Percentiles rank a stretch among this genome's conserved stretches.
Evolutionary conservation across 64 coral and sea anemone species (phyloP).

Genomic region (Platygyra sinensis): DNA sequence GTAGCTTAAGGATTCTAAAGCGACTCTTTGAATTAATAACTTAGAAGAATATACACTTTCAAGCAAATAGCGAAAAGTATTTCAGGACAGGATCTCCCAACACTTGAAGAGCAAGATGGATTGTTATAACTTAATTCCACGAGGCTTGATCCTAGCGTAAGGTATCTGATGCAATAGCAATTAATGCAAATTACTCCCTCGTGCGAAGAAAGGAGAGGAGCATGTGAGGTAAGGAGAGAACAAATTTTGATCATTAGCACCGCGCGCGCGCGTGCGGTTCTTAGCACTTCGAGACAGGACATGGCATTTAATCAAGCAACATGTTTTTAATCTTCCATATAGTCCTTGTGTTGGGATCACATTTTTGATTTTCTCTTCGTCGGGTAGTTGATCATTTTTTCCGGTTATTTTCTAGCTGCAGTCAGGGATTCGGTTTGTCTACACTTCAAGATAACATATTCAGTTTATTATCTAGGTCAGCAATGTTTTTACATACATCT

Average conservation of each 20-base stretch:
- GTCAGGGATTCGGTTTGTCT: neutral
- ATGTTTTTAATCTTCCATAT: neutral
- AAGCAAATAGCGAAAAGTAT: too few species aligned
- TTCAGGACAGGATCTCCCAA: too few species aligned
- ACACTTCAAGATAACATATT: too few species aligned
- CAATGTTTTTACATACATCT: neutral
- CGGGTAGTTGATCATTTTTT: neutral
- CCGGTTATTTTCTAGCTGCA: too few species aligned
- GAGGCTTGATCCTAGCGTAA: neutral
- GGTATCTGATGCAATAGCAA: neutral
- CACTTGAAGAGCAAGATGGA: too few species aligned
- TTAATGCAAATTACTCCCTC: neutral
- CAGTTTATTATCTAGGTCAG: too few species aligned
- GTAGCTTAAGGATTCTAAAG: too few species aligned
- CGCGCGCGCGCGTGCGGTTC: neutral
- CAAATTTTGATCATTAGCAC: neutral
- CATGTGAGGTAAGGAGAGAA: neutral
- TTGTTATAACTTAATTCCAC: neutral
- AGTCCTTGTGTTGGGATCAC: neutral
- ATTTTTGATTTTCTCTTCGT: neutral
- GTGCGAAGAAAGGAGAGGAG: neutral
- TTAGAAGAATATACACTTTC: too few species aligned
- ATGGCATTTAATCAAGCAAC: neutral
- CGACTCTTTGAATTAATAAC: too few species aligned
- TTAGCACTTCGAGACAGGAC: too few species aligned